Evolutionary conservation across 2,797 vertebrate species (phyloP).

Genomic region (Pachyuromys duprasi): DNA sequence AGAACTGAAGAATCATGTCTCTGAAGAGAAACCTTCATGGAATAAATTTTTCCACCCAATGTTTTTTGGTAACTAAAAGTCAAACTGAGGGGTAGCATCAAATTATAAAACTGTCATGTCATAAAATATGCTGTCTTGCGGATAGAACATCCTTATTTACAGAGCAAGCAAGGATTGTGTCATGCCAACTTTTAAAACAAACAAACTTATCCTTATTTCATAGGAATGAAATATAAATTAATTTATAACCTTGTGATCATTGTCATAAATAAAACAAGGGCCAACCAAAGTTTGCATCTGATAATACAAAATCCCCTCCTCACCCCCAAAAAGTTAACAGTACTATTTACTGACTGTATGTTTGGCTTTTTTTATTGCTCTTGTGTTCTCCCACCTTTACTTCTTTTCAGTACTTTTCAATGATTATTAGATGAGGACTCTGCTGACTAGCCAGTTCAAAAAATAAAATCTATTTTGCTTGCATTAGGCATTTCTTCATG

Average conservation of each 20-base stretch:
- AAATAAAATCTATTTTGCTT: neutral
- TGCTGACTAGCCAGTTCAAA: neutral
- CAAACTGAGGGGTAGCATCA: rapidly evolving
- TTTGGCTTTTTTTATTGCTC: neutral
- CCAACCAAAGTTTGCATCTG: neutral
- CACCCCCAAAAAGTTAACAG: rapidly evolving
- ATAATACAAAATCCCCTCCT: neutral
- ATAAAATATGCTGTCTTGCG: neutral
- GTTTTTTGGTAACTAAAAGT: neutral
- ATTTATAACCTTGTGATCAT: neutral
- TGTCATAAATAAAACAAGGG: neutral
- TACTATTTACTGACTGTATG: neutral
- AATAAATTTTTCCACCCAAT: neutral
- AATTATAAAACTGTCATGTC: neutral
- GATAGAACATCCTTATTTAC: neutral
- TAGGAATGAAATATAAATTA: neutral
- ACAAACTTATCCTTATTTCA: neutral
- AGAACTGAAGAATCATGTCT: neutral
- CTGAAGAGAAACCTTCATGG: neutral
- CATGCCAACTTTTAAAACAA: neutral
- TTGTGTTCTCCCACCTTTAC: neutral
- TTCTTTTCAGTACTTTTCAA: neutral
- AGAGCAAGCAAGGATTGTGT: neutral
- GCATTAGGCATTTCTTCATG: neutral
- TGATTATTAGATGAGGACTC: neutral